A percentile compares a stretch with the other conserved stretches of the same genome.
Evolutionary conservation across 1,140 invertebrate genomes (phyloP).

Genomic region (Augochlora pura): DNA sequence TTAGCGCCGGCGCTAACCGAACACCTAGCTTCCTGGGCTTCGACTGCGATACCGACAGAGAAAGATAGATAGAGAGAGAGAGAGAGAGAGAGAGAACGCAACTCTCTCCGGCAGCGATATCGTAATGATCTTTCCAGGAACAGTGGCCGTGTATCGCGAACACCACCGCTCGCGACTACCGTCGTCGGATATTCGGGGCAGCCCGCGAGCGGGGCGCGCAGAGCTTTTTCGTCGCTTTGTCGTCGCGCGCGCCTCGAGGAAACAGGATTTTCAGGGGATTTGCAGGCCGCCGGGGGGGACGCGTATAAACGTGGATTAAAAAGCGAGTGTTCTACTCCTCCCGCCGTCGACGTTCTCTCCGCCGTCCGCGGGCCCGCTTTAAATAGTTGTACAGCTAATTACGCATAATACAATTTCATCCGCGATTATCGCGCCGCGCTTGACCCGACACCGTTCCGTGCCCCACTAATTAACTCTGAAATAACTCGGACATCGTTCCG

Average conservation of each 20-base stretch:
- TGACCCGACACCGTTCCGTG: background rate
- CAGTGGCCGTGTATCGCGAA: conserved; percentile 3
- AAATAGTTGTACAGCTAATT: background rate
- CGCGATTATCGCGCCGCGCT: background rate
- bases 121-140: conserved; percentile 61
- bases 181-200: background rate
- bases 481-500: background rate
- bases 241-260: conserved; percentile 10
- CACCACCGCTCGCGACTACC: background rate
- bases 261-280: conserved; percentile 14
- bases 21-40: conserved; percentile 15
- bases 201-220: background rate
- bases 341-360: background rate
- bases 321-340: background rate
- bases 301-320: conserved; percentile 10
- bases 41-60: conserved; percentile 19
- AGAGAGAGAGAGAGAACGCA: background rate
- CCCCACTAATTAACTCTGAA: background rate
- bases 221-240: background rate
- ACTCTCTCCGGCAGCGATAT: conserved; percentile 41
- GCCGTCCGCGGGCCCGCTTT: background rate
- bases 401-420: conserved; percentile 7
- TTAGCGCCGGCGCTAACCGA: conserved; percentile 67
- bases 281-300: background rate
- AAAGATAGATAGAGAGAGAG: background rate